Percentiles rank a stretch among this genome's conserved stretches.
phyloP scores from a whole-genome alignment of 2,797 vertebrate genomes.

The Ataeniobius toweri region DNA sequence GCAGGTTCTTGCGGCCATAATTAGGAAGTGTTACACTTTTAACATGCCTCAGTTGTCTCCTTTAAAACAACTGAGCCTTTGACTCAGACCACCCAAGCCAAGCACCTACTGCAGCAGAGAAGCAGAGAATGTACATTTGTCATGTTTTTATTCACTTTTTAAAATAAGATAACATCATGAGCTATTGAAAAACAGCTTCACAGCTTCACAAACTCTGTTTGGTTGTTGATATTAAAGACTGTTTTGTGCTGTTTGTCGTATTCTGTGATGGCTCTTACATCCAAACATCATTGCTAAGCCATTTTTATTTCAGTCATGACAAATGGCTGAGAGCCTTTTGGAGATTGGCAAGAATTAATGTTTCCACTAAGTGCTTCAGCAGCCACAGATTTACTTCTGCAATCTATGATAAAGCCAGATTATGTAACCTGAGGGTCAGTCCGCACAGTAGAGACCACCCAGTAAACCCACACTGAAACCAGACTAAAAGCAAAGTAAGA shows the following conservation, averaged over 20 bases:
- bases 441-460: not conserved
- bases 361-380: not conserved
- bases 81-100: not conserved
- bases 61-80: not conserved
- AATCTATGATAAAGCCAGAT: not conserved
- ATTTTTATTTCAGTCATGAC: not conserved
- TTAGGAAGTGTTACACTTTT: not conserved
- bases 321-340: not conserved
- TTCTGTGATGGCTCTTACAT: not conserved
- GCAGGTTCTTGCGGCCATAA: not conserved
- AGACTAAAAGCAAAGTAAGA: not conserved
- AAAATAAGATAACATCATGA: not conserved
- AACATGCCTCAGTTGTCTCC: not conserved
- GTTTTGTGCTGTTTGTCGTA: not conserved
- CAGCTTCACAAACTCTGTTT: not conserved
- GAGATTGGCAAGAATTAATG: not conserved
- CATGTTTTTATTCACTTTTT: not conserved
- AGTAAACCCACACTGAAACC: not conserved
- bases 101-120: not conserved
- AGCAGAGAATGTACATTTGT: not conserved
- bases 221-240: not conserved
- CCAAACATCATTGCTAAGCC: not conserved
- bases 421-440: not conserved
- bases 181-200: not conserved
- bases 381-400: not conserved